A percentile compares a stretch with the other conserved stretches of the same genome.
These are phyloP conservation scores for Ceramica pisi DNA, from an alignment of 2,888 invertebrate species.

Conservation along the genomic window DNA sequence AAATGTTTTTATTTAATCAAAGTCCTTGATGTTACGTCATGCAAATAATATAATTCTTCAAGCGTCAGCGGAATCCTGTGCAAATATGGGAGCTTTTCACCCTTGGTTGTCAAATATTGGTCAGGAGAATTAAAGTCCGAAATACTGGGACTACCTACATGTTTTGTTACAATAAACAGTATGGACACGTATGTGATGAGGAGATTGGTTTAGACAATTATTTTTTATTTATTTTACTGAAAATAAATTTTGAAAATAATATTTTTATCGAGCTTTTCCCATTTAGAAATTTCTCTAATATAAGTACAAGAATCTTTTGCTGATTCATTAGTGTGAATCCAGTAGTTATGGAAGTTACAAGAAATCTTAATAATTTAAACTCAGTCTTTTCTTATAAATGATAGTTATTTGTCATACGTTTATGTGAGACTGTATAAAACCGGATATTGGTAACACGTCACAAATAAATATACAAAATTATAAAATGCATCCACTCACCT, in stretches of 20 bases:
- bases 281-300: too few species aligned
- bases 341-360: too few species aligned
- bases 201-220: not conserved
- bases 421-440: not conserved
- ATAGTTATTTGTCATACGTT: too few species aligned
- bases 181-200: not conserved
- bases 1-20: conserved; percentile 29
- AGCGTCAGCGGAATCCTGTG: conserved; percentile 48
- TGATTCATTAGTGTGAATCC: too few species aligned
- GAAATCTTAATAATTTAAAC: too few species aligned
- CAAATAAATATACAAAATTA: not conserved
- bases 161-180: conserved; percentile 27
- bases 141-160: conserved; percentile 11
- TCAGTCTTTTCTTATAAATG: too few species aligned
- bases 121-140: conserved; percentile 36
- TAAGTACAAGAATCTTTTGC: too few species aligned
- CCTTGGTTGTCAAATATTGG: conserved; percentile 46
- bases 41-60: conserved; percentile 52
- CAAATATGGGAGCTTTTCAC: conserved; percentile 43
- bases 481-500: conserved; percentile 53
- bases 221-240: not conserved
- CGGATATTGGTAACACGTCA: too few species aligned
- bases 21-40: conserved; percentile 39
- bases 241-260: not conserved
- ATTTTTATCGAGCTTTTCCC: too few species aligned